phyloP scores from a whole-genome alignment of 2,797 vertebrate genomes.

The Takifugu ocellatus region DNA sequence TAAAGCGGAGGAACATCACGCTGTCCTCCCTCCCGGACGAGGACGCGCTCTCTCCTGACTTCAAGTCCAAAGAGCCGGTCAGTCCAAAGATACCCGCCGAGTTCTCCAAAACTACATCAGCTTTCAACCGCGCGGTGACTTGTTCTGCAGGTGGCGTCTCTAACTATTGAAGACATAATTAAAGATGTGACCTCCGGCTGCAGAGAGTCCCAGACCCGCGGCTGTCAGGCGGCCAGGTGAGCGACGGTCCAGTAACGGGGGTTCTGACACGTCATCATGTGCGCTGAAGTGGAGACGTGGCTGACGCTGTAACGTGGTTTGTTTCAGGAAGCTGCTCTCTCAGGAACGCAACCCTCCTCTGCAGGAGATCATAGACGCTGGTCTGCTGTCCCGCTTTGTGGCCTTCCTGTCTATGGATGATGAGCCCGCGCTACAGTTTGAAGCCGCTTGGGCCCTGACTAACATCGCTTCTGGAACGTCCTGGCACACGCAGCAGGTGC shows the following conservation, averaged over 20 bases:
- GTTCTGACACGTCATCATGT: not conserved
- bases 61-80: constrained; percentile 41
- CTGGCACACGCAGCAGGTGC: constrained; percentile 77
- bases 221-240: constrained; percentile 86
- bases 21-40: constrained; percentile 60
- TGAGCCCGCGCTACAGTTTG: constrained; percentile 81
- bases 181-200: constrained; percentile 68
- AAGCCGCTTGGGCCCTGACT: constrained; percentile 91
- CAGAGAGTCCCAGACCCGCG: constrained; percentile 68
- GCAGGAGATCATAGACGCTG: constrained; percentile 77
- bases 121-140: too few species aligned
- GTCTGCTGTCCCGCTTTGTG: constrained; percentile 82
- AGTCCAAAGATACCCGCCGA: not conserved
- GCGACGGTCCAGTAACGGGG: not conserved
- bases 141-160: constrained; percentile 45
- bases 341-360: constrained; percentile 81
- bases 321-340: constrained; percentile 82
- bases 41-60: constrained; percentile 58
- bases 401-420: constrained; percentile 76
- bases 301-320: not conserved
- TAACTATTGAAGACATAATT: constrained; percentile 77
- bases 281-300: not conserved
- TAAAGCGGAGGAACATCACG: constrained; percentile 83
- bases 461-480: constrained; percentile 89
- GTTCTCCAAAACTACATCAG: accelerated